These are phyloP conservation scores for Microtus montanus DNA, from an alignment of 2,113 vertebrate genomes.

Conservation along the genomic window DNA sequence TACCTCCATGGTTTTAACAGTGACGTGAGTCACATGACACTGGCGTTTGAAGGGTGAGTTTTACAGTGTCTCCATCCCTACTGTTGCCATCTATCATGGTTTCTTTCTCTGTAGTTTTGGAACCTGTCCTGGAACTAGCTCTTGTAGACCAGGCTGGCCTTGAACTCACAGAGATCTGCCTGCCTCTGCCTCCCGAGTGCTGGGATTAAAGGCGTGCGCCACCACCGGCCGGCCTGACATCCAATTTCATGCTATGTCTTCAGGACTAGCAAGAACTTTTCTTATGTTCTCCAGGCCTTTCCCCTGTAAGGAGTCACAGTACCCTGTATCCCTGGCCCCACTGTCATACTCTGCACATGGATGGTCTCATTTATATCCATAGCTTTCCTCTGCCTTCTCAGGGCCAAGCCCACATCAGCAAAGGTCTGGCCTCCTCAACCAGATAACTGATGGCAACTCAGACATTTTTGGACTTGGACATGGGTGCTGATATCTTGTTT, in stretches of 20 bases:
- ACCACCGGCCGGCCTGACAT: too few relatives aligned
- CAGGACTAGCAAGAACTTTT: background rate
- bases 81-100: background rate
- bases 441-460: background rate
- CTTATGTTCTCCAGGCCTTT: accelerated
- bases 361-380: background rate
- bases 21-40: background rate
- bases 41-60: background rate
- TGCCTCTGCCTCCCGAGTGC: too few relatives aligned
- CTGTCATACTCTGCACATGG: accelerated
- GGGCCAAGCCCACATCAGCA: background rate
- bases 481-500: too few relatives aligned
- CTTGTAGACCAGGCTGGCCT: too few relatives aligned
- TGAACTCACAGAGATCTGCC: too few relatives aligned
- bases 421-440: background rate
- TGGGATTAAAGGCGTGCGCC: too few relatives aligned
- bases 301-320: background rate
- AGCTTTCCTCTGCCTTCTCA: background rate
- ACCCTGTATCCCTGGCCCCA: background rate
- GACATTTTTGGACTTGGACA: accelerated
- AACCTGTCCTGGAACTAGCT: too few relatives aligned
- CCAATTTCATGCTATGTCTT: background rate
- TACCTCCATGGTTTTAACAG: background rate
- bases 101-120: too few relatives aligned
- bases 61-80: background rate